Evolutionary conservation across 1,140 invertebrate species (phyloP).

Genomic region (Cyphomyrmex costatus): DNA sequence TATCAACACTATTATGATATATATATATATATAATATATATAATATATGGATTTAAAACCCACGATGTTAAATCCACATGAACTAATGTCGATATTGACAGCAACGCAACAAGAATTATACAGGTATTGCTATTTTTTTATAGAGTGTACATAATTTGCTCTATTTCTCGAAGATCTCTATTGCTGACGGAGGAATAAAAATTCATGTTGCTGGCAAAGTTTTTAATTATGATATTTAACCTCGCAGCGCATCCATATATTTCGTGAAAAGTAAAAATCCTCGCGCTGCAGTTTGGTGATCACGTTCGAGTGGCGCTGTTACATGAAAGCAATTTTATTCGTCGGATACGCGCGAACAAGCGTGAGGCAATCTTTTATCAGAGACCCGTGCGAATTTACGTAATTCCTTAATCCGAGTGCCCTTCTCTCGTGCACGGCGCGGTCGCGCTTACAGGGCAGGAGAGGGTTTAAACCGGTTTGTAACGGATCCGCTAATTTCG

Average conservation of each 20-base stretch:
- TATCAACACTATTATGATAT: too few relatives aligned
- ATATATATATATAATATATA: too few relatives aligned
- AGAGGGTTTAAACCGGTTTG: conserved; percentile 52
- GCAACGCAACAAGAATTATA: too few relatives aligned
- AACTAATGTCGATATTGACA: too few relatives aligned
- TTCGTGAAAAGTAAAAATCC: not conserved
- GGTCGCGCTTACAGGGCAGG: not conserved
- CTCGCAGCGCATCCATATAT: not conserved
- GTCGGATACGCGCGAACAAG: not conserved
- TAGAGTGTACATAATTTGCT: too few relatives aligned
- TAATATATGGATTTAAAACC: too few relatives aligned
- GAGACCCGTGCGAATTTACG: not conserved
- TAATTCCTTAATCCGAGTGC: conserved; percentile 40
- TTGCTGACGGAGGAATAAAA: too few relatives aligned
- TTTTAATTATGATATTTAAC: not conserved
- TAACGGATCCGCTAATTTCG: conserved; percentile 61
- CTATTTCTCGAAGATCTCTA: too few relatives aligned
- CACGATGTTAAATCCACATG: too few relatives aligned
- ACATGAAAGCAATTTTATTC: not conserved
- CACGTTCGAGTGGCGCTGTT: not conserved
- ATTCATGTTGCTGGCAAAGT: too few relatives aligned
- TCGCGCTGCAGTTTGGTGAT: not conserved
- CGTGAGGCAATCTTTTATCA: conserved; percentile 1
- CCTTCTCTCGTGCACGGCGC: not conserved
- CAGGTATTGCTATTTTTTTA: too few relatives aligned